These are phyloP conservation scores for Xylota segnis DNA, from an alignment of 2,888 invertebrate genomes.

Conservation along the genomic window DNA sequence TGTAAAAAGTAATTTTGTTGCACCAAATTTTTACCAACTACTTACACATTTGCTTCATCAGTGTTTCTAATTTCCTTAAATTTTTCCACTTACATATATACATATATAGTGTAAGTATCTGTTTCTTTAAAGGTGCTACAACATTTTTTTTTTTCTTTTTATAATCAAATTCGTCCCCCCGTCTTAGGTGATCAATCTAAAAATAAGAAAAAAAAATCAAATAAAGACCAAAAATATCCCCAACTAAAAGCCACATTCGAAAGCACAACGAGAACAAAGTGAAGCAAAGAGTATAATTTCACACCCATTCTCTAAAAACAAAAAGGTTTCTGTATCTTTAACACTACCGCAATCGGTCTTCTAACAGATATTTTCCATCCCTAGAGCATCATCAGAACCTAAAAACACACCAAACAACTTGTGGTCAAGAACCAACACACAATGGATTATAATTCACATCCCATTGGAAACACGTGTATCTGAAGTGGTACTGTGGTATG, in stretches of 20 bases:
- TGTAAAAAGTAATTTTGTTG: background rate
- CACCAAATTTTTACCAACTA: background rate
- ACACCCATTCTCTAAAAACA: background rate
- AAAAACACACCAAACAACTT: background rate
- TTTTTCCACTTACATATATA: background rate
- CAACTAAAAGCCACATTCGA: background rate
- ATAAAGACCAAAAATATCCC: conserved; percentile 25
- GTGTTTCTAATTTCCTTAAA: background rate
- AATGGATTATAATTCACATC: conserved; percentile 31
- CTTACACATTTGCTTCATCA: background rate
- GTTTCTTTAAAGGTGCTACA: conserved; percentile 10
- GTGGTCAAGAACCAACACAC: conserved; percentile 25
- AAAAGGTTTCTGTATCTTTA: conserved; percentile 12
- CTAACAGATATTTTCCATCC: background rate
- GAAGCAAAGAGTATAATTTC: background rate
- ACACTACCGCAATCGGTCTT: conserved; percentile 21
- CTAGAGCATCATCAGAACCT: conserved; percentile 13
- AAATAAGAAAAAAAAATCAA: conserved; percentile 35
- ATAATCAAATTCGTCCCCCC: conserved; percentile 43
- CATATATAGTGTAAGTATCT: too few species aligned
- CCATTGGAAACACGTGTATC: conserved; percentile 27
- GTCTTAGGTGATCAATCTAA: conserved; percentile 39
- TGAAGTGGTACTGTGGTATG: conserved; percentile 23
- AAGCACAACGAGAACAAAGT: background rate
- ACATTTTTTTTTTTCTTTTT: background rate